Percentiles rank a stretch among this genome's conserved stretches.
phyloP scores from a whole-genome alignment of 2,113 vertebrate species.

The Amphiprion percula region DNA sequence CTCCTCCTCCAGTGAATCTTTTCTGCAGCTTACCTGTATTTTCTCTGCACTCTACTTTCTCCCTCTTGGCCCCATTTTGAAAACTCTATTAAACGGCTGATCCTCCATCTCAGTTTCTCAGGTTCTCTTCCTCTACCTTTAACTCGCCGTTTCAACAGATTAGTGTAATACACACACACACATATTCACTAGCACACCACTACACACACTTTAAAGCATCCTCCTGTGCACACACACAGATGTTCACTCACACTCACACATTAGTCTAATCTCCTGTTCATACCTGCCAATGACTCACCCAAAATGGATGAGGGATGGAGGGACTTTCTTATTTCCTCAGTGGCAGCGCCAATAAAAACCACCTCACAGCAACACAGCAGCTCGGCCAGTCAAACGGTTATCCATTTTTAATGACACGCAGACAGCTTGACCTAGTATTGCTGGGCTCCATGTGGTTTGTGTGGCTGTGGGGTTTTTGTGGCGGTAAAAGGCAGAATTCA shows the following conservation, averaged over 20 bases:
- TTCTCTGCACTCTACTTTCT: neutral
- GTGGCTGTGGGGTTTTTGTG: slow-evolving; percentile 30
- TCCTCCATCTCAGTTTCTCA: slow-evolving; percentile 40
- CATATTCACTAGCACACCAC: neutral
- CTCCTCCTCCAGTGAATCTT: neutral
- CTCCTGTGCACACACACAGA: neutral
- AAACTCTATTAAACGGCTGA: slow-evolving; percentile 9
- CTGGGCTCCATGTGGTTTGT: slow-evolving; percentile 16
- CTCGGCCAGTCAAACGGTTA: slow-evolving; percentile 60
- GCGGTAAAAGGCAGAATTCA: slow-evolving; percentile 10
- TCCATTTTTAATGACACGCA: slow-evolving; percentile 79
- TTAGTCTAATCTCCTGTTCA: slow-evolving; percentile 62
- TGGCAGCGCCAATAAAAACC: slow-evolving; percentile 44
- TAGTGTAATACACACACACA: slow-evolving; percentile 43
- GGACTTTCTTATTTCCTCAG: slow-evolving; percentile 65
- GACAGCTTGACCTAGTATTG: slow-evolving; percentile 75
- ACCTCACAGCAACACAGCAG: slow-evolving; percentile 31
- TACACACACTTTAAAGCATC: slow-evolving; percentile 23
- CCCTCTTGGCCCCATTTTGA: neutral
- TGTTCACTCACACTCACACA: slow-evolving; percentile 26
- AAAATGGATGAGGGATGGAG: slow-evolving; percentile 69
- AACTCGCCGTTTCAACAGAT: slow-evolving; percentile 51
- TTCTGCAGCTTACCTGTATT: neutral
- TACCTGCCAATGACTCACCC: slow-evolving; percentile 64
- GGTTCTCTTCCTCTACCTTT: slow-evolving; percentile 49